Evolutionary conservation across 2,888 invertebrate species (phyloP), one percentile per base, ranked within the genome.

Genomic region (Sarcophaga rosellei): DNA sequence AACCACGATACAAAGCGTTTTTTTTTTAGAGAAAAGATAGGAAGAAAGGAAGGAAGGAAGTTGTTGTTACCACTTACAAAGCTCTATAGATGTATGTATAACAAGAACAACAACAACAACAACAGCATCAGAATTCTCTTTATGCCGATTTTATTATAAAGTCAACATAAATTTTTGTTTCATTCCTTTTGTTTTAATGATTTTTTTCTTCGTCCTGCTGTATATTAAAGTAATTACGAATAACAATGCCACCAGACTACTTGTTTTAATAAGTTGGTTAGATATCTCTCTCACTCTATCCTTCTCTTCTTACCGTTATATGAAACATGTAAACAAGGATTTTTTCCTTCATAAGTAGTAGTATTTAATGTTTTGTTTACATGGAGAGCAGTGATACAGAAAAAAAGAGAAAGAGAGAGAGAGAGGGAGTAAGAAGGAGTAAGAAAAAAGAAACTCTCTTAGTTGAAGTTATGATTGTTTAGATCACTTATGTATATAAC

Each of bases 161-260:
- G 86, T 86, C 84, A 86, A 86, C 53, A 81, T 76, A 81, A 75
- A 62, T 44, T 45, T 65, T 72, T 65, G 20, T 63, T 78, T 53
- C 20, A 69, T 77, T 61, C 6, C 21, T 61, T 61, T n/a, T 61
- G 11, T 61, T 35, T 59, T 69, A 17, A 53, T 35, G 35, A 35
- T 35, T 35, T 53, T 72, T 53, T 63, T 77, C 21, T 66, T 75
- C 70, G 62, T 81, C 77, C 20, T 86, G 84, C 66, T 70, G 21
- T 70, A 73, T 84, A 81, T 81, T 86, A 78, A 86, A 86, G 78
- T 81, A 86, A 86, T 86, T 86, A 86, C 53, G 74, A 25, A 75
- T 5, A 79, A 66, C 65, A 70, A 53, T 53, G 15, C 53, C 12
- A 66, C 72, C 68, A 79, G 85, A 86, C 85, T 82, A 76, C 75